Evolutionary conservation across 2,888 invertebrate genomes (phyloP).

Genomic region (Acleris literana): DNA sequence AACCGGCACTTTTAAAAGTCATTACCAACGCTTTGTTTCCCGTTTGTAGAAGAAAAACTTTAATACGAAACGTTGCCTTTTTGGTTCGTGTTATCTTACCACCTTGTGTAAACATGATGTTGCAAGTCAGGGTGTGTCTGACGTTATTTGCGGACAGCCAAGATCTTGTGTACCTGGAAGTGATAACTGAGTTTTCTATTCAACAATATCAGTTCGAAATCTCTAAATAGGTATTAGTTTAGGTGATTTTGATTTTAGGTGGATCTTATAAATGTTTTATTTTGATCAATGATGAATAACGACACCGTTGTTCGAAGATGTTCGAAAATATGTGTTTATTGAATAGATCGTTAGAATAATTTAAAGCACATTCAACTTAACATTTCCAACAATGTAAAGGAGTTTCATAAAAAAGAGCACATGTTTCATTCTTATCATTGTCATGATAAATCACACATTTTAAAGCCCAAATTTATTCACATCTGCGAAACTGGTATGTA

Average conservation of each 20-base stretch:
- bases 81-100: slow-evolving; percentile 36
- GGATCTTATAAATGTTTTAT: too few species aligned
- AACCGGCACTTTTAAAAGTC: slow-evolving; percentile 18
- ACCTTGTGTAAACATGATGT: slow-evolving; percentile 56
- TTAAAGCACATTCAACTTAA: too few species aligned
- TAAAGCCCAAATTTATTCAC: slow-evolving; percentile 5
- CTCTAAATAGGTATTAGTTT: too few species aligned
- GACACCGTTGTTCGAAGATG: too few species aligned
- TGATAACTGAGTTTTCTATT: not conserved
- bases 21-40: slow-evolving; percentile 14
- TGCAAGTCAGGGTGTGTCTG: slow-evolving; percentile 55
- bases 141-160: slow-evolving; percentile 54
- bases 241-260: too few species aligned
- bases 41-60: not conserved
- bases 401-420: too few species aligned
- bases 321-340: too few species aligned
- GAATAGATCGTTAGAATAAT: too few species aligned
- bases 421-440: slow-evolving; percentile 14
- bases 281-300: too few species aligned
- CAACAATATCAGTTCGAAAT: too few species aligned
- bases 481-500: not conserved
- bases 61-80: slow-evolving; percentile 3
- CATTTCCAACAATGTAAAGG: too few species aligned
- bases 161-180: slow-evolving; percentile 44
- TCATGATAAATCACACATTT: slow-evolving; percentile 17